Percentiles rank a stretch among this genome's conserved stretches.
These are phyloP conservation scores for Parazoanthus swiftii DNA, from an alignment of 92 coral and sea anemone genomes.

Conservation along the genomic window DNA sequence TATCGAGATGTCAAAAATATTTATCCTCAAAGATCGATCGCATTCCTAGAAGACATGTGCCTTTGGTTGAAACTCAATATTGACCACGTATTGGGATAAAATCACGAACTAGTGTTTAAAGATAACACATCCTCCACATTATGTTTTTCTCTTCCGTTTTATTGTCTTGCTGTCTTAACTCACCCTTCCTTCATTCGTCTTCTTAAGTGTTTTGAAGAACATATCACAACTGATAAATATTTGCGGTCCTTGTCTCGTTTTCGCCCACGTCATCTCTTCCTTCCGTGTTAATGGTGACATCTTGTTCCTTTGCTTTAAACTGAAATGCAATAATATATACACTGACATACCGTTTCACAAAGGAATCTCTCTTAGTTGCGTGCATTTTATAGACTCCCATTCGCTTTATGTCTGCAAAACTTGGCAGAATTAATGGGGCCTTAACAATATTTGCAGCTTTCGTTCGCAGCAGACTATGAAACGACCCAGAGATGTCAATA, in stretches of 20 bases:
- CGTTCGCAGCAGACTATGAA: conserved; percentile 23
- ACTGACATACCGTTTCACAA: background rate
- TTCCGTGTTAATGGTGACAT: background rate
- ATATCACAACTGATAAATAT: background rate
- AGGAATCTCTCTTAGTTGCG: background rate
- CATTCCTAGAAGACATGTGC: conserved; percentile 17
- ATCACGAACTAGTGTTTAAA: conserved; percentile 44
- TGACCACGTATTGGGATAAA: conserved; percentile 5
- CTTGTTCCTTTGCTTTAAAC: background rate
- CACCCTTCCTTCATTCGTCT: conserved; percentile 25
- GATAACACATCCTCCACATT: conserved; percentile 16
- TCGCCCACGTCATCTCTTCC: conserved; percentile 1
- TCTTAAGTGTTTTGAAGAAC: conserved; percentile 31
- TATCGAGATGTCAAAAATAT: conserved; percentile 29
- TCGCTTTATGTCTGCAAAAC: background rate
- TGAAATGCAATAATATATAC: background rate
- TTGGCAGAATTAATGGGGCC: background rate
- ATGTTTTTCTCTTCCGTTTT: conserved; percentile 20
- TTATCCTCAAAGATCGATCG: background rate
- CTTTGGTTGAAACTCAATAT: conserved; percentile 12
- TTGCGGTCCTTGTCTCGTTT: background rate
- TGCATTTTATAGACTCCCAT: background rate
- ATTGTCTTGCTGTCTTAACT: conserved; percentile 39
- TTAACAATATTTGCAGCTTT: conserved; percentile 5
- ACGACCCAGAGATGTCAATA: conserved; percentile 24